These are phyloP conservation scores for Candoia aspera DNA, from an alignment of 2,113 vertebrate species.

Conservation along the genomic window DNA sequence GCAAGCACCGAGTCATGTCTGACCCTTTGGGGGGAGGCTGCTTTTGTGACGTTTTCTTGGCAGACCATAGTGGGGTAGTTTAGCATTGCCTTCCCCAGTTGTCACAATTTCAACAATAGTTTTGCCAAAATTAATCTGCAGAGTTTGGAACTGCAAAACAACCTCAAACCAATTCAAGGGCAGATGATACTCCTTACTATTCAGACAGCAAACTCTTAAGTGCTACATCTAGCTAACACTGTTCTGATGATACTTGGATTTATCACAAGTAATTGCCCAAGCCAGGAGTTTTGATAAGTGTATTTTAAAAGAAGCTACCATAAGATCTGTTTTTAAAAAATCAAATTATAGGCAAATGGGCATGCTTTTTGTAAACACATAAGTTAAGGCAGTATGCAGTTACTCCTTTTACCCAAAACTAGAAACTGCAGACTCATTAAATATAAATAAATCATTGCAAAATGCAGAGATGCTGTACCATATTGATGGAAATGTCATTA, in stretches of 20 bases:
- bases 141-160: too few relatives aligned
- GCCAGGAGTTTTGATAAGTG: neutral
- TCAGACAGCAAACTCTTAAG: neutral
- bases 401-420: constrained; percentile 73
- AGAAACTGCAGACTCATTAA: constrained; percentile 76
- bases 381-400: constrained; percentile 60
- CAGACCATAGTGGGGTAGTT: too few relatives aligned
- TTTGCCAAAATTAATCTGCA: too few relatives aligned
- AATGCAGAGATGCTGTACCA: constrained; percentile 67
- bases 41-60: too few relatives aligned
- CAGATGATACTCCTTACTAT: neutral
- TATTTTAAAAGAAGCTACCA: constrained; percentile 13
- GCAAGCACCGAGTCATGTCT: too few relatives aligned
- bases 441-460: constrained; percentile 70
- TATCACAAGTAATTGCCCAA: neutral
- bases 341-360: constrained; percentile 37
- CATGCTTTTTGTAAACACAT: constrained; percentile 54
- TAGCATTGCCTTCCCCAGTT: too few relatives aligned
- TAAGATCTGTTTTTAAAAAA: constrained; percentile 39
- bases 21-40: too few relatives aligned
- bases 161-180: neutral
- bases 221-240: neutral
- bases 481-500: constrained; percentile 77
- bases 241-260: neutral
- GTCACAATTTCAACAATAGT: too few relatives aligned